These are phyloP conservation scores for Caiman crocodilus DNA, from an alignment of 2,797 vertebrate species.

Conservation along the genomic window DNA sequence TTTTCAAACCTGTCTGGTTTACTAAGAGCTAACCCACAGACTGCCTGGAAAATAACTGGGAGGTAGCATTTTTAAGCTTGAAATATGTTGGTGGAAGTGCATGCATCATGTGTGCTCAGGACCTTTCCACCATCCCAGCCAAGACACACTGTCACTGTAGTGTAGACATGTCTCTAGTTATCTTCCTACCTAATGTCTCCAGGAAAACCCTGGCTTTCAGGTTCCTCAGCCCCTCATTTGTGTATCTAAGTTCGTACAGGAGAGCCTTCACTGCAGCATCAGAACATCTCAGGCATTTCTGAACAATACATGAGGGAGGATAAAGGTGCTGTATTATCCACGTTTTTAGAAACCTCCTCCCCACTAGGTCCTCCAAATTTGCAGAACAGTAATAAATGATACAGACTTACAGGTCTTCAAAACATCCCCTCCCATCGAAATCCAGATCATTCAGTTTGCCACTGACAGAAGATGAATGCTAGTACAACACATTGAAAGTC, in stretches of 20 bases:
- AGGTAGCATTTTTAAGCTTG: too few species aligned
- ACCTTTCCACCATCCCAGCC: too few species aligned
- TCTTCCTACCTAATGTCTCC: too few species aligned
- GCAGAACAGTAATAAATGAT: too few species aligned
- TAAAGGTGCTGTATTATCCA: neutral
- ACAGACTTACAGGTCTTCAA: neutral
- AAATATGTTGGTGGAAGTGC: too few species aligned
- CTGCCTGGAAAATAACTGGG: too few species aligned
- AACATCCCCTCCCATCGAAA: neutral
- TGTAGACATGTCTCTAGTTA: too few species aligned
- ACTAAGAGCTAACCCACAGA: too few species aligned
- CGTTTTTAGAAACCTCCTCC: neutral
- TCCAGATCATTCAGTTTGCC: neutral
- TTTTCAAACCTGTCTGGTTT: too few species aligned
- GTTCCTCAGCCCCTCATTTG: neutral
- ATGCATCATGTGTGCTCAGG: too few species aligned
- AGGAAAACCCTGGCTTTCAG: neutral
- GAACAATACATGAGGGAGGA: neutral
- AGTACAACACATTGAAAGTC: neutral
- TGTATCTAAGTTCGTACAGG: neutral
- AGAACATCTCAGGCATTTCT: neutral
- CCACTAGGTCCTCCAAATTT: neutral
- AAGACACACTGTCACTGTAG: too few species aligned
- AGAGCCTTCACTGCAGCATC: neutral
- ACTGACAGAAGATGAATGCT: neutral